These are phyloP conservation scores for Crossocerus cetratus DNA, from an alignment of 2,888 invertebrate species.

Conservation along the genomic window DNA sequence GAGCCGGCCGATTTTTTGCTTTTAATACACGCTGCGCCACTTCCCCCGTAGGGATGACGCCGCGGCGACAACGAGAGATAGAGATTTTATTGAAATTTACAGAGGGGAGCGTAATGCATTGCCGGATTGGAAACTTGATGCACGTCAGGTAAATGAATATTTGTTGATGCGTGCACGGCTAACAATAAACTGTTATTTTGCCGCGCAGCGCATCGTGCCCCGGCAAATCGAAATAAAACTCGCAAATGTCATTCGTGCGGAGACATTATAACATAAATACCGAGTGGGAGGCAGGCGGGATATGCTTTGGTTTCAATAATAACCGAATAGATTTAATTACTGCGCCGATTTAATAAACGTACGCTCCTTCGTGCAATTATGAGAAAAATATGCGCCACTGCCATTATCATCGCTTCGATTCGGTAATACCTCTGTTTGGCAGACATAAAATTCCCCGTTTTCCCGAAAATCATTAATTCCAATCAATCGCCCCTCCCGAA, in stretches of 20 bases:
- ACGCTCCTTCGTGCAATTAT: neutral
- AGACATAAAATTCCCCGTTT: constrained; percentile 11
- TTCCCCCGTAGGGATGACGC: too few relatives aligned
- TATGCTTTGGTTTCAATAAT: neutral
- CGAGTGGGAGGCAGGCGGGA: neutral
- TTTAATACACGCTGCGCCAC: constrained; percentile 10
- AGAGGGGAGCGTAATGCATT: constrained; percentile 30
- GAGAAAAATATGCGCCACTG: neutral
- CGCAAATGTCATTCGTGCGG: neutral
- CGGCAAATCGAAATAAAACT: constrained; percentile 5
- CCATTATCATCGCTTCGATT: too few relatives aligned
- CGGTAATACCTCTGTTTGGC: too few relatives aligned
- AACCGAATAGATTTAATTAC: neutral
- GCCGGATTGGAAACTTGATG: constrained; percentile 45
- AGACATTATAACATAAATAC: neutral
- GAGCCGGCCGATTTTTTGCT: constrained; percentile 29
- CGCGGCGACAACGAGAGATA: neutral
- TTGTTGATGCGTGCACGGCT: constrained; percentile 37
- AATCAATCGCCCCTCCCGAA: constrained; percentile 15
- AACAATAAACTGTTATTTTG: constrained; percentile 41
- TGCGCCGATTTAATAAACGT: neutral
- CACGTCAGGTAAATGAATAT: constrained; percentile 49
- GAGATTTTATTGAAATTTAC: constrained; percentile 41
- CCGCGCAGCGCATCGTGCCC: constrained; percentile 20
- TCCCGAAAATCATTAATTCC: constrained; percentile 23